phyloP scores from a whole-genome alignment of 2,113 vertebrate species.

The Carlito syrichta region DNA sequence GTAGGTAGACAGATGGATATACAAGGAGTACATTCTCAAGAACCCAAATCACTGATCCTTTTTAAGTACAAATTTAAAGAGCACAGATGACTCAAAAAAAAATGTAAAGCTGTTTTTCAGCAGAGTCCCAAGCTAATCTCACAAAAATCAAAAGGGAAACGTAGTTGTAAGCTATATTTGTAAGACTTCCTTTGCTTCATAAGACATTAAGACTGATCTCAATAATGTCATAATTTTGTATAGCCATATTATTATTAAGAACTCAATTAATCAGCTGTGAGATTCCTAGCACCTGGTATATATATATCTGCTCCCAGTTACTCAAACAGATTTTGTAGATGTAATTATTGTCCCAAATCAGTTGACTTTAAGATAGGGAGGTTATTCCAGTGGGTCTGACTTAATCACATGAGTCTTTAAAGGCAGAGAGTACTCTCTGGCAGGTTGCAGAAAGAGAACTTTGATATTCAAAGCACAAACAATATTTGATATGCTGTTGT shows the following conservation, averaged over 20 bases:
- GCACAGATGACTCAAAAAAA: neutral
- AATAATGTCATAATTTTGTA: neutral
- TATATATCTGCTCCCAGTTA: neutral
- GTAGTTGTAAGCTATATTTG: neutral
- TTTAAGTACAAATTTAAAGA: neutral
- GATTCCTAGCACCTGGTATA: neutral
- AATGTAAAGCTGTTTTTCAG: neutral
- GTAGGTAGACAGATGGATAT: neutral
- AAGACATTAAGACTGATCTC: neutral
- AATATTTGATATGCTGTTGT: neutral
- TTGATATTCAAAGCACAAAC: neutral
- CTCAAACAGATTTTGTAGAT: neutral
- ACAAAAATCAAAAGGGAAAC: neutral
- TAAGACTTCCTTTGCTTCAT: neutral
- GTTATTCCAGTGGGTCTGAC: neutral
- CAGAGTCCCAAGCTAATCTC: neutral
- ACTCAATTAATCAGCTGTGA: neutral
- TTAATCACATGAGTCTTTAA: neutral
- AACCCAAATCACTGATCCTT: slow-evolving; percentile 2
- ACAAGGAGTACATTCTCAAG: neutral
- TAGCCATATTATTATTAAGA: neutral
- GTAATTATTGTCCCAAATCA: neutral
- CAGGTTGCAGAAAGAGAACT: neutral
- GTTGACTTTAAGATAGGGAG: neutral
- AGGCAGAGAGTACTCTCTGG: neutral